Percentiles rank a stretch among this genome's conserved stretches.
phyloP scores from a whole-genome alignment of 2,797 vertebrate species.

The Labroides dimidiatus region DNA sequence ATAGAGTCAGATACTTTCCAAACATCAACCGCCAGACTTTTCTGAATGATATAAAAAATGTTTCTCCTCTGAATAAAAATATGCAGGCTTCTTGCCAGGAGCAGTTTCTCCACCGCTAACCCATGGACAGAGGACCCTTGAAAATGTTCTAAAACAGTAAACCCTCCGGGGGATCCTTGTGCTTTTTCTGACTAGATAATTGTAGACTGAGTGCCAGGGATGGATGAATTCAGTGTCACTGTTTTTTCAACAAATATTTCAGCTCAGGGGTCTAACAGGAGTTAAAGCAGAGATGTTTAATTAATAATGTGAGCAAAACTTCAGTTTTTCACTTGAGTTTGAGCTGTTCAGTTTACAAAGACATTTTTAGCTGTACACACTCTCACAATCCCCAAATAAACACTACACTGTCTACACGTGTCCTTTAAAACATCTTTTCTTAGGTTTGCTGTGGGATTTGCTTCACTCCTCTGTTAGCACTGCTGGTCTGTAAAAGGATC shows the following conservation, averaged over 20 bases:
- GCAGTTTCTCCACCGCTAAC: not conserved
- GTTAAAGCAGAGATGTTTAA: not conserved
- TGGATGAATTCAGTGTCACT: not conserved
- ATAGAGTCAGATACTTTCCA: no score
- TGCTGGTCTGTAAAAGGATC: conserved; percentile 37
- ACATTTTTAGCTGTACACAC: not conserved
- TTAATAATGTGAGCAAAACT: not conserved
- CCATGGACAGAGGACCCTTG: not conserved
- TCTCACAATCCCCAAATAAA: conserved; percentile 3
- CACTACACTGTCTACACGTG: not conserved
- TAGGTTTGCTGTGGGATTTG: conserved; percentile 33
- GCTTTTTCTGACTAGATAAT: not conserved
- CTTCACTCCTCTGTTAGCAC: conserved; percentile 25
- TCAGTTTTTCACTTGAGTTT: not conserved
- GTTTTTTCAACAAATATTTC: not conserved
- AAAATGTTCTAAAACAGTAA: not conserved
- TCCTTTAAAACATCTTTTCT: conserved; percentile 22
- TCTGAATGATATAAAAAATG: not conserved
- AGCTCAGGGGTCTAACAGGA: not conserved
- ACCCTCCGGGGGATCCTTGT: not conserved
- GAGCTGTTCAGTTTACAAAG: not conserved
- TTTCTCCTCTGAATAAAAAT: not conserved
- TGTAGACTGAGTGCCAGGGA: not conserved
- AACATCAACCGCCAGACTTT: no score
- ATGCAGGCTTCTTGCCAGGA: not conserved